These are phyloP conservation scores for Crematogaster levior DNA, from an alignment of 2,888 invertebrate genomes.

Conservation along the genomic window DNA sequence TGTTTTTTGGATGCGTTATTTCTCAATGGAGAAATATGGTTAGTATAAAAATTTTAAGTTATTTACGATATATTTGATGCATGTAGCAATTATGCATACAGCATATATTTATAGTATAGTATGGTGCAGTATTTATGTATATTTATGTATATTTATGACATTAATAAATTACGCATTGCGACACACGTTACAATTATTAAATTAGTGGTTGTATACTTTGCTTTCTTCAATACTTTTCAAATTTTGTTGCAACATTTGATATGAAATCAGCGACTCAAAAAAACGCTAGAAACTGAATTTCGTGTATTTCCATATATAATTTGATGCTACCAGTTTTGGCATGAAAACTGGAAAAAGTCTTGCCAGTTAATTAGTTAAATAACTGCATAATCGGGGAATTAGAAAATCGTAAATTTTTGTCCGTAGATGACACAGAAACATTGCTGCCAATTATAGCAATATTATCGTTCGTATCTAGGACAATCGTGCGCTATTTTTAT, in stretches of 20 bases:
- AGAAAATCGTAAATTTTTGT: background rate
- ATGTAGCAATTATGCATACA: too few species aligned
- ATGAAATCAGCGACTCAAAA: too few species aligned
- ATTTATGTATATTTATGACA: background rate
- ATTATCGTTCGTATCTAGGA: background rate
- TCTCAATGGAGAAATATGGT: background rate
- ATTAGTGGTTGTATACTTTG: background rate
- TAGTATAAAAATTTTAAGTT: background rate
- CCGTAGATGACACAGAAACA: background rate
- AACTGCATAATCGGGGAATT: background rate
- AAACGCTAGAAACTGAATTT: too few species aligned
- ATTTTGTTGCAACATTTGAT: background rate
- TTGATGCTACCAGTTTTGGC: too few species aligned
- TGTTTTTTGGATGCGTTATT: background rate
- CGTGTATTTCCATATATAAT: too few species aligned
- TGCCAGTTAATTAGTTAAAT: too few species aligned
- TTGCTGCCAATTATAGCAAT: background rate
- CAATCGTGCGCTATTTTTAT: background rate
- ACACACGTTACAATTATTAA: too few species aligned
- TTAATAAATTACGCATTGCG: background rate
- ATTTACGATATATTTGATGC: background rate
- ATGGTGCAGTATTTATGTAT: too few species aligned
- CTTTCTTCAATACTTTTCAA: background rate
- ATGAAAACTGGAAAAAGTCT: too few species aligned
- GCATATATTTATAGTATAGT: too few species aligned